A percentile compares a stretch with the other conserved stretches of the same genome.
Evolutionary conservation across 2,888 invertebrate species (phyloP).

Genomic region (Perizoma affinitatum): DNA sequence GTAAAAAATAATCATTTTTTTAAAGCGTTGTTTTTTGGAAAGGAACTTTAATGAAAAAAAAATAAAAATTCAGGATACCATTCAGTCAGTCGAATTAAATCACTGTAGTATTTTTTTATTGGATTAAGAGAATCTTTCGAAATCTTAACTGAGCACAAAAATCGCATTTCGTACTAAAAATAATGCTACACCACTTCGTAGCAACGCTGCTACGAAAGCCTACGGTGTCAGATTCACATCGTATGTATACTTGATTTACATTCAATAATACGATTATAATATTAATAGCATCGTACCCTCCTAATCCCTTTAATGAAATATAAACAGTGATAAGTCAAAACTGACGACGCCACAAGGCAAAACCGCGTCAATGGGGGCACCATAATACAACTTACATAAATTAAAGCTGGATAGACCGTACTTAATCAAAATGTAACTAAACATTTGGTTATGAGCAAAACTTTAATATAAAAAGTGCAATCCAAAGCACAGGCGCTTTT

Average conservation of each 20-base stretch:
- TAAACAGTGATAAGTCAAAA: slow-evolving; percentile 27
- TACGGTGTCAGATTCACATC: background rate
- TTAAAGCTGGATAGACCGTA: slow-evolving; percentile 37
- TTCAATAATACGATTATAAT: slow-evolving; percentile 13
- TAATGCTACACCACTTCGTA: slow-evolving; percentile 3
- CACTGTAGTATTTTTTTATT: background rate
- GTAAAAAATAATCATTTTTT: background rate
- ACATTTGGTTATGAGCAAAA: slow-evolving; percentile 35
- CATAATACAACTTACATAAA: slow-evolving; percentile 39
- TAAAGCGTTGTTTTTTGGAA: too few relatives aligned
- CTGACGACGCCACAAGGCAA: slow-evolving; percentile 30
- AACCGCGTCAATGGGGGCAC: slow-evolving; percentile 29
- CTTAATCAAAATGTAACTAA: slow-evolving; percentile 42
- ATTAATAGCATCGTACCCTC: slow-evolving; percentile 9
- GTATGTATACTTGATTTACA: background rate
- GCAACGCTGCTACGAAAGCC: background rate
- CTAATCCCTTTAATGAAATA: slow-evolving; percentile 30
- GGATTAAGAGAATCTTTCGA: background rate
- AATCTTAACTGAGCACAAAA: too few relatives aligned
- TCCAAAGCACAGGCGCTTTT: too few relatives aligned
- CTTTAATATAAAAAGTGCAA: slow-evolving; percentile 1
- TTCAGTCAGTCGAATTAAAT: too few relatives aligned
- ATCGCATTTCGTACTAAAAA: background rate
- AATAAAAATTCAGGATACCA: too few relatives aligned
- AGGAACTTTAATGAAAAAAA: too few relatives aligned